phyloP scores from a whole-genome alignment of 2,888 invertebrate species.

The Meloe dianella region DNA sequence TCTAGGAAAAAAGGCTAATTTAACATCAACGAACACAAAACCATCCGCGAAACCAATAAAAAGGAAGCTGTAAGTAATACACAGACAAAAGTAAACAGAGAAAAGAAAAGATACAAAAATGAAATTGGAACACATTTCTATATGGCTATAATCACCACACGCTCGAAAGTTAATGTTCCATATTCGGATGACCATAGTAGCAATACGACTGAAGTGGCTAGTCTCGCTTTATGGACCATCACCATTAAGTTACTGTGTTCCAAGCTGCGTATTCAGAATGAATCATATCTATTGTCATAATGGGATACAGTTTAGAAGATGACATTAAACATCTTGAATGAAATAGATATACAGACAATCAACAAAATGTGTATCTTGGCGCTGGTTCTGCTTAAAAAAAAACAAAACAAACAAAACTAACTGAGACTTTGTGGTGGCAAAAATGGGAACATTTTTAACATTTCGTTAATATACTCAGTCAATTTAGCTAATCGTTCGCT shows the following conservation, averaged over 20 bases:
- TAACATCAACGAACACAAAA: conserved; percentile 26
- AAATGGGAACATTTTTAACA: conserved; percentile 27
- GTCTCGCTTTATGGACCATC: conserved; percentile 35
- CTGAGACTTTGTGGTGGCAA: no score
- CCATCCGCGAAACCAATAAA: conserved; percentile 28
- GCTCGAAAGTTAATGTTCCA: conserved; percentile 34
- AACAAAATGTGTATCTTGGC: neutral
- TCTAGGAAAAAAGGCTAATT: conserved; percentile 26
- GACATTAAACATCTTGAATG: conserved; percentile 21
- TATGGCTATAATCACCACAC: conserved; percentile 32
- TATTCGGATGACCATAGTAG: conserved; percentile 31
- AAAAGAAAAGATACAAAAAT: conserved; percentile 31
- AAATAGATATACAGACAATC: conserved; percentile 28
- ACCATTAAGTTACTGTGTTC: conserved; percentile 33
- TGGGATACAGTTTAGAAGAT: conserved; percentile 23
- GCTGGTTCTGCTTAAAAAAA: neutral
- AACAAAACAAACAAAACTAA: neutral
- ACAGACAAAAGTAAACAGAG: conserved; percentile 32
- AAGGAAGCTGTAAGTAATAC: conserved; percentile 25
- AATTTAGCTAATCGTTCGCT: conserved; percentile 20
- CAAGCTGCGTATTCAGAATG: conserved; percentile 33
- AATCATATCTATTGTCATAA: conserved; percentile 33
- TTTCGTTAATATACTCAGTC: conserved; percentile 26
- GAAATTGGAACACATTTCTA: conserved; percentile 29
- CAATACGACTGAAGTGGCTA: conserved; percentile 32